Conservation (phyloP, 2,797 vertebrate species). For the Apodemus agrarius region DNA sequence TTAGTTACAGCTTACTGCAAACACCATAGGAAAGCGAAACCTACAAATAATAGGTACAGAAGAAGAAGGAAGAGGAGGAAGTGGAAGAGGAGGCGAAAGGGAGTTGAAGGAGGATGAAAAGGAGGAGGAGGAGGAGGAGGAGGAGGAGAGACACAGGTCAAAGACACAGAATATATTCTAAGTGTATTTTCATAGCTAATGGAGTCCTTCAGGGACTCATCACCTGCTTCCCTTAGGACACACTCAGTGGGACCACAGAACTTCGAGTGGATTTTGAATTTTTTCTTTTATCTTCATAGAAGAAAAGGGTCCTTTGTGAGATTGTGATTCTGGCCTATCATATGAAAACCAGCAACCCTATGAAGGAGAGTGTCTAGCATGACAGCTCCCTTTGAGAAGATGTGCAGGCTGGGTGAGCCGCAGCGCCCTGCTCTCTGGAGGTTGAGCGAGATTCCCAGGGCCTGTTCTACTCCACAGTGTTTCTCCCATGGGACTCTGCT, state of each 20-base stretch:
- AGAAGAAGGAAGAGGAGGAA: background rate
- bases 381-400: background rate
- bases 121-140: no score
- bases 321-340: background rate
- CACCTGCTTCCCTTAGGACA: background rate
- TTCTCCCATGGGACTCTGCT: background rate
- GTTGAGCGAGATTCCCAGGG: background rate
- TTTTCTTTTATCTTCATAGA: background rate
- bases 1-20: background rate
- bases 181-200: background rate
- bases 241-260: background rate
- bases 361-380: background rate
- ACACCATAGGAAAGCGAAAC: background rate
- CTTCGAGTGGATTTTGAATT: background rate
- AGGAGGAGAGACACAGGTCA: background rate
- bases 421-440: no score
- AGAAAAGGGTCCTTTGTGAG: background rate
- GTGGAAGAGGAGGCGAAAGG: no score
- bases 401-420: background rate
- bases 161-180: background rate
- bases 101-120: rapidly evolving
- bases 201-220: background rate
- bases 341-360: background rate
- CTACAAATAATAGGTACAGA: background rate
- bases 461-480: background rate